Conservation (phyloP, 2,797 vertebrate species). For the Brachyalestes nurse region DNA sequence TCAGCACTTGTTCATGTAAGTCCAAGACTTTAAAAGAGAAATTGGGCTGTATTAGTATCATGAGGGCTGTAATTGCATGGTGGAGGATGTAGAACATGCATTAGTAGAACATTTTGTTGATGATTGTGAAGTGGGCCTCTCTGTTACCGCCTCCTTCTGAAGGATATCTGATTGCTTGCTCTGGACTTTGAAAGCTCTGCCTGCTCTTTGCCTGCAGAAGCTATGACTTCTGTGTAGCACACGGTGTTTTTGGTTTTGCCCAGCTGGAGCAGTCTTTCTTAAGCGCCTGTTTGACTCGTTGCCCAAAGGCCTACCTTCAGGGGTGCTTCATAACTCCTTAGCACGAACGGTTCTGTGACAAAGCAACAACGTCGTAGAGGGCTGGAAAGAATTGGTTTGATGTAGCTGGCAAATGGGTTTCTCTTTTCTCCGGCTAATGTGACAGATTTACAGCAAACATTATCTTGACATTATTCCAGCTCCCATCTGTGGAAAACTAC, state of each 20-base stretch:
- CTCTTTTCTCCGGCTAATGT: slow-evolving; percentile 49
- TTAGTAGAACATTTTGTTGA: neutral
- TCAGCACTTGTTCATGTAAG: neutral
- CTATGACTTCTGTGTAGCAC: slow-evolving; percentile 38
- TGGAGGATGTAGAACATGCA: neutral
- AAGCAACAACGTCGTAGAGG: slow-evolving; percentile 42
- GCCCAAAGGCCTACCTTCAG: slow-evolving; percentile 17
- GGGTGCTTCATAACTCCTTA: slow-evolving; percentile 28
- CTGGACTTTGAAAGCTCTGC: slow-evolving; percentile 58
- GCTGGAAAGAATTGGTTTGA: slow-evolving; percentile 9
- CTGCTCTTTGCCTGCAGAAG: slow-evolving; percentile 60
- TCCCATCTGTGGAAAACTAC: slow-evolving; percentile 65
- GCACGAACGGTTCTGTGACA: slow-evolving; percentile 45
- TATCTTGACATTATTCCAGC: slow-evolving; percentile 62
- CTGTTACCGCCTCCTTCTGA: slow-evolving; percentile 59
- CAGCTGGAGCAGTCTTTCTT: slow-evolving; percentile 28
- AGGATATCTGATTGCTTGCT: slow-evolving; percentile 66
- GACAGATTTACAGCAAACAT: slow-evolving; percentile 61
- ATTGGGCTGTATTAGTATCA: neutral
- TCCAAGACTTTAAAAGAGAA: neutral
- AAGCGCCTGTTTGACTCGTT: slow-evolving; percentile 7
- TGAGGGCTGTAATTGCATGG: neutral
- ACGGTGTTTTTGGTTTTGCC: slow-evolving; percentile 17
- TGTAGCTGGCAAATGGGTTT: slow-evolving; percentile 13
- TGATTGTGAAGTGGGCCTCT: slow-evolving; percentile 27